Conservation (phyloP, 2,797 vertebrate species). For the Schizopygopsis pylzovi region DNA sequence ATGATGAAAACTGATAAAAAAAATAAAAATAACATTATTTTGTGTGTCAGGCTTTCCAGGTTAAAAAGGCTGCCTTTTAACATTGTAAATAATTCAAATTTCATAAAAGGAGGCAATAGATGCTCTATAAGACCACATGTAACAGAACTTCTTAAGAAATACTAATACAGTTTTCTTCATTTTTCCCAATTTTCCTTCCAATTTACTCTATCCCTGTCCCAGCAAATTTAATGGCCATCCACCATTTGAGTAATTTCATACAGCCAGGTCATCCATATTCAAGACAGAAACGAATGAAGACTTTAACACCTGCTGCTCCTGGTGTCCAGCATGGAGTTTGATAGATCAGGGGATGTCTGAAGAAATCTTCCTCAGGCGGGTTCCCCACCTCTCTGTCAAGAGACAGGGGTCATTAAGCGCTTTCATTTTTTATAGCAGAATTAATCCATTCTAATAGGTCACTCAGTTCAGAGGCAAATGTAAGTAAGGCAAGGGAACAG, state of each 20-base stretch:
- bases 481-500: conserved; percentile 50
- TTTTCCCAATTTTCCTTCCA: neutral
- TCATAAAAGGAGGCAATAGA: neutral
- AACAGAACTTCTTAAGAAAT: neutral
- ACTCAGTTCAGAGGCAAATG: conserved; percentile 56
- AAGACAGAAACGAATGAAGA: conserved; percentile 32
- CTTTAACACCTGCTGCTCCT: conserved; percentile 46
- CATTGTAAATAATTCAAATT: neutral
- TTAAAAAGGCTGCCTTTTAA: neutral
- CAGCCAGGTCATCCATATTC: conserved; percentile 27
- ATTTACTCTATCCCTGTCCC: conserved; percentile 1
- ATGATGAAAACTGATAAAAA: too few relatives aligned
- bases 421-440: conserved; percentile 51
- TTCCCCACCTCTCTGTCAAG: neutral
- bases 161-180: neutral
- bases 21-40: neutral
- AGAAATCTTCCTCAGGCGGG: conserved; percentile 21
- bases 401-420: conserved; percentile 43
- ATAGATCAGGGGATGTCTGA: conserved; percentile 39
- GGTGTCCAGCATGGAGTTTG: conserved; percentile 36
- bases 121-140: neutral
- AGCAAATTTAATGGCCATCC: conserved; percentile 17
- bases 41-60: neutral
- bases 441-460: conserved; percentile 57
- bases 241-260: conserved; percentile 37